Base-by-base conservation (phyloP, 2,888 invertebrate species). In the Torymus texanus region DNA sequence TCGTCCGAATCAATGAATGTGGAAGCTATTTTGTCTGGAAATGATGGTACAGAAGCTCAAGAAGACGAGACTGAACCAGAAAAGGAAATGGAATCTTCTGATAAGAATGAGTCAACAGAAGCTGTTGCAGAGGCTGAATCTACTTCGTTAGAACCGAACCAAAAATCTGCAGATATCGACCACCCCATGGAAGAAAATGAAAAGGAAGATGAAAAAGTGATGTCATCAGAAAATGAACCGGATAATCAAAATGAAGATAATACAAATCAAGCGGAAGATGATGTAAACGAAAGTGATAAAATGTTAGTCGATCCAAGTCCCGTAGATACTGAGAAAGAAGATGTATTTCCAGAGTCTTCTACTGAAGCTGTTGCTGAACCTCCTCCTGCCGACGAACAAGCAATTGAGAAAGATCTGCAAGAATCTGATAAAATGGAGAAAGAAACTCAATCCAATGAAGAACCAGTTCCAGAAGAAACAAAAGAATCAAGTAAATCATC, bases 171-270 rank as follows among this genome's bases (percentile, higher is more conserved):
- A 65, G 74, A 74, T 50, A 70, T 21, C 63, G 76, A 16, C 65
- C 82, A 70, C 75, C 79, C 77, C 18, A 86, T 83, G 12, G 58
- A 53, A 12, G 80, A 78, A 2, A 76, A 83, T 21, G 83, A 84
- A 21, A 29, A 41, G 41, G 41, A 41, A 41, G 41, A 41, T 0
- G 75, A 82, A 53, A 81, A 80, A 59, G 29, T 71, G 12, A 81
- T 13, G n/a, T 79, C n/a, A 82, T 84, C 78, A 66, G 81, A 62
- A 63, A 77, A 73, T 29, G 82, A 78, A 76, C 53, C 66, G 14
- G 61, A 76, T 58, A 72, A 82, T 68, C 79, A 81, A 70, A 71
- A 71, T 55, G 68, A 89, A 84, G 88, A 89, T n/a, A 89, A 88
- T 56, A 24, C 56, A 12, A 62, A 81, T 63, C 53, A 82, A 75